Base-by-base conservation (phyloP, 2,113 vertebrate species). In the Nannobrachium achirus region DNA sequence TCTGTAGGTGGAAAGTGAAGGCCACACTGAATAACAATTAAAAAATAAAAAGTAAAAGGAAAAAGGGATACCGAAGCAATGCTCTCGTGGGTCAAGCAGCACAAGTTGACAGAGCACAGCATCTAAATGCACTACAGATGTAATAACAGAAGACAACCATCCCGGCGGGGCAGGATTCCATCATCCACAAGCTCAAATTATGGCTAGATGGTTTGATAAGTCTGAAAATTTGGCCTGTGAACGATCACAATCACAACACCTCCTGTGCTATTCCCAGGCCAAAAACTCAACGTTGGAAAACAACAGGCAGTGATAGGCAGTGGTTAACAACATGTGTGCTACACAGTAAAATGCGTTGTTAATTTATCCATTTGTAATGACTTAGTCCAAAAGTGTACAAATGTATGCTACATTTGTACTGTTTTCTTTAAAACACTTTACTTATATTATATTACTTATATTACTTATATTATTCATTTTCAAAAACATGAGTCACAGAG, bases 51-150 rank as follows among this genome's bases (percentile, higher is more conserved):
- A n/a, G 14, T 11, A 16, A 15, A 5, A 16, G 38, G 15, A 19
- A 50, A 14, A 14, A 64, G 20, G 44, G 39, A 41, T 18, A 19
- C 16, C 6, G 6, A 48, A 45, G 10, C 33, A 52, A 45, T 20
- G 7, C 10, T 63, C 45, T 45, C n/a, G 41, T 33, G 55, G 59
- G 45, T 49, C 20, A 44, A 52, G 56, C 15, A 33, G 38, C 18
- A 38, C 45, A 52, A 59, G 19, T 8, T 56, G 63, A 57, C 46
- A 51, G 66, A 59, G 40, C 19, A 40, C 59, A 42, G 38, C 14
- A 38, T 63, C 46, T 39, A 48, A 58, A 70, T 55, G 58, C 41
- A 44, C 39, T 8, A 10, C 69, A 56, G 59, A 56, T 63, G 69
- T 63, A 19, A 48, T 40, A 71, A 63, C 44, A 56, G 18, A 11